Evolutionary conservation across 2,113 vertebrate genomes (phyloP).

Genomic region (Salvelinus alpinus): DNA sequence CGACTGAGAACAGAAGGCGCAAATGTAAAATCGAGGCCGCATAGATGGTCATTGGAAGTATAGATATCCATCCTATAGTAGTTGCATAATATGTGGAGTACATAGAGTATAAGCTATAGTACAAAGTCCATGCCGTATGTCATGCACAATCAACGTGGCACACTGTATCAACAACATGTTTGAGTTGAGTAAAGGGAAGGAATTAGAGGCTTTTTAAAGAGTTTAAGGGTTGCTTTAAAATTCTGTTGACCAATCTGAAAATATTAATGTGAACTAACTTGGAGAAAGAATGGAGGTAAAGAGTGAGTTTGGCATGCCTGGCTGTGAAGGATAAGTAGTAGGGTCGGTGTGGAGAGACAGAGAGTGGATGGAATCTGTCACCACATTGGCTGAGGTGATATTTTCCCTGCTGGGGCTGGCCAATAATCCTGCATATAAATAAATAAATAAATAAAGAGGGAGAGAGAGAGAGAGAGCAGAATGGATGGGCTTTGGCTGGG

Average conservation of each 20-base stretch:
- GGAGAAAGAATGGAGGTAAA: not conserved
- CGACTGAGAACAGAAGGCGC: not conserved
- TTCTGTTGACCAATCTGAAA: not conserved
- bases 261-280: not conserved
- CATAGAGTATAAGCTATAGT: not conserved
- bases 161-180: not conserved
- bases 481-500: not conserved
- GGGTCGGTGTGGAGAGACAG: not conserved
- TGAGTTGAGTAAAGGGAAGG: not conserved
- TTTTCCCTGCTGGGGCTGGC: not conserved
- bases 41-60: not conserved
- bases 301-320: not conserved
- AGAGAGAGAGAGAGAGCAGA: not conserved
- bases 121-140: not conserved
- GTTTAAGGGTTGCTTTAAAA: not conserved
- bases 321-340: not conserved
- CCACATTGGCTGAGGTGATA: conserved; percentile 7
- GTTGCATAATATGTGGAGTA: not conserved
- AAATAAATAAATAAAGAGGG: not conserved
- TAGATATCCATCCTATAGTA: not conserved
- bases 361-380: conserved; percentile 3
- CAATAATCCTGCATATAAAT: not conserved
- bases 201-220: not conserved
- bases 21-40: too few species aligned
- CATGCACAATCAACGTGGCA: too few species aligned